phyloP scores from a whole-genome alignment of 2,113 vertebrate species.

The Mastomys natalensis region DNA sequence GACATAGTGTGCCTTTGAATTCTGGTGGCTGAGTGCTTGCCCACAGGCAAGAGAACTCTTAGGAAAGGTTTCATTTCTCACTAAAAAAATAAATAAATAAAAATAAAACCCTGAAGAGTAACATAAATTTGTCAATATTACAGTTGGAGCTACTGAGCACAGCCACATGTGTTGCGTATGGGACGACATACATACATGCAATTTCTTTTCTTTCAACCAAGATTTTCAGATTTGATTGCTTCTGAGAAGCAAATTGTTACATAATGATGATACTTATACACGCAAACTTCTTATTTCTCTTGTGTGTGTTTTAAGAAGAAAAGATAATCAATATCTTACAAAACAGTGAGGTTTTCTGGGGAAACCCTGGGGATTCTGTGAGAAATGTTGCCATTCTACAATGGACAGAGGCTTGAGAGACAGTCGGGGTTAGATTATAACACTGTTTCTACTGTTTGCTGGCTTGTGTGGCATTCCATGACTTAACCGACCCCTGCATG shows the following conservation, averaged over 20 bases:
- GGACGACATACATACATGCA: not conserved
- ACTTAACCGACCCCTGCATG: not conserved
- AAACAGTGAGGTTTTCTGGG: not conserved
- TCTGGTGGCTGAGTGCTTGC: not conserved
- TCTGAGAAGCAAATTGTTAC: not conserved
- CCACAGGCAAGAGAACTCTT: not conserved
- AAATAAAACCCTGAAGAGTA: not conserved
- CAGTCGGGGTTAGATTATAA: not conserved
- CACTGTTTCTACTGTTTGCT: not conserved
- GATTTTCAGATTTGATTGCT: not conserved
- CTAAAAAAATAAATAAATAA: slow-evolving; percentile 16
- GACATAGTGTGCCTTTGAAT: not conserved
- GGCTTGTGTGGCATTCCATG: not conserved
- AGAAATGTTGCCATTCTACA: not conserved
- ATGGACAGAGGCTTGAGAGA: not conserved
- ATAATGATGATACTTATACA: not conserved
- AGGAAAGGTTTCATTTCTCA: not conserved
- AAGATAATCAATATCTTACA: not conserved
- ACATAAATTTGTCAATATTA: not conserved
- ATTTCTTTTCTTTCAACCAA: not conserved
- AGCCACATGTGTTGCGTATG: not conserved
- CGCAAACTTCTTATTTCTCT: not conserved
- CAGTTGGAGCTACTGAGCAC: not conserved
- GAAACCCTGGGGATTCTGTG: not conserved
- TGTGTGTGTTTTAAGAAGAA: not conserved